Percentiles rank a stretch among this genome's conserved stretches.
Evolutionary conservation across 1,140 invertebrate species (phyloP).

Genomic region (Brachionus calyciflorus): DNA sequence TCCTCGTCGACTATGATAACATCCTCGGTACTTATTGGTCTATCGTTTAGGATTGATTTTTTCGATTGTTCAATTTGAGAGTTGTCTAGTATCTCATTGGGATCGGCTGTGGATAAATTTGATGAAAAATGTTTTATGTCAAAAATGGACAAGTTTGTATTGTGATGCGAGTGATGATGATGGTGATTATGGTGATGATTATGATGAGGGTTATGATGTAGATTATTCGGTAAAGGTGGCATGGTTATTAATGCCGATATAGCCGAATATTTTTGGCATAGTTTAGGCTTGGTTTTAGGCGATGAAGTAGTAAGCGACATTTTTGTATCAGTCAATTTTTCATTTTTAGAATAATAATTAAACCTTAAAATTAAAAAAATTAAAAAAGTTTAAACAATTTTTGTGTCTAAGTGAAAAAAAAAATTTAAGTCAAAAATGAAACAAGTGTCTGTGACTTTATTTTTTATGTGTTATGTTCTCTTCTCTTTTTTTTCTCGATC

Average conservation of each 20-base stretch:
- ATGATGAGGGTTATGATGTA: slow-evolving; percentile 22
- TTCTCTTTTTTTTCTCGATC: too few species aligned
- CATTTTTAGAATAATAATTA: slow-evolving; percentile 7
- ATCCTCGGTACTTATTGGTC: slow-evolving; percentile 3
- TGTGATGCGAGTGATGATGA: not conserved
- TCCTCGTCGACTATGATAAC: slow-evolving; percentile 20
- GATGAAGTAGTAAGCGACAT: not conserved
- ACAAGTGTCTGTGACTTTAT: too few species aligned
- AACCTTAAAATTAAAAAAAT: too few species aligned
- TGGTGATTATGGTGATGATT: not conserved
- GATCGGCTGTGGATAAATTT: slow-evolving; percentile 4
- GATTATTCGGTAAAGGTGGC: not conserved
- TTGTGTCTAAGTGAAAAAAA: too few species aligned
- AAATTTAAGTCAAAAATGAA: too few species aligned
- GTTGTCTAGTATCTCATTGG: not conserved
- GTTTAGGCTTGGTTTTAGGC: not conserved
- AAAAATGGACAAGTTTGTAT: slow-evolving; percentile 15
- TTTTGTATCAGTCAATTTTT: not conserved
- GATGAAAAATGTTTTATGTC: slow-evolving; percentile 27
- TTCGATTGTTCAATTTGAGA: not conserved
- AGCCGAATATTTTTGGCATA: not conserved
- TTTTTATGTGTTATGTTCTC: too few species aligned
- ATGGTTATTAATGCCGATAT: not conserved
- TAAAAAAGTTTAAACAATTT: too few species aligned
- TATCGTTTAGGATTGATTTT: not conserved